These are phyloP conservation scores for Leptatherina wallacei DNA, from an alignment of 2,797 vertebrate species.

Conservation along the genomic window DNA sequence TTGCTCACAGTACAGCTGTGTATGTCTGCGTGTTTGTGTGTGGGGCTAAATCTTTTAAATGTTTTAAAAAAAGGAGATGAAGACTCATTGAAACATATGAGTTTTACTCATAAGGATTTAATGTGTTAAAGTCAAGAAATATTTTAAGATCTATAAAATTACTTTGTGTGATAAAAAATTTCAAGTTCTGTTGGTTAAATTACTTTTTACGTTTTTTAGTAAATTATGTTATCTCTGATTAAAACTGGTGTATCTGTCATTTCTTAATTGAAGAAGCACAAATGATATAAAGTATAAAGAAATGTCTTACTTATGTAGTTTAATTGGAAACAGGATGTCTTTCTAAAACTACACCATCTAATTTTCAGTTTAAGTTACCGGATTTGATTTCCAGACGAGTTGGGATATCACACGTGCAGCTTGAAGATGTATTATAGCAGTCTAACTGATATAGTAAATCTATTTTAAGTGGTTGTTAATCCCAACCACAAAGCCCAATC, in stretches of 20 bases:
- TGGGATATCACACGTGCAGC: neutral
- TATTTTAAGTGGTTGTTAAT: neutral
- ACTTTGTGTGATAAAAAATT: neutral
- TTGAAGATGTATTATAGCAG: neutral
- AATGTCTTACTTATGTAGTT: neutral
- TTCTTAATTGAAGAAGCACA: too few relatives aligned
- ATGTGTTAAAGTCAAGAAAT: neutral
- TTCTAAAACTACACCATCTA: neutral
- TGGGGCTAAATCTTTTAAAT: conserved; percentile 17
- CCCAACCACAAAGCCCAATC: neutral
- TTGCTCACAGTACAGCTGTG: conserved; percentile 72
- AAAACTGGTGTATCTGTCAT: neutral
- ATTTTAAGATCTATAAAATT: neutral
- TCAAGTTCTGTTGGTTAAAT: neutral
- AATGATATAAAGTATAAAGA: too few relatives aligned
- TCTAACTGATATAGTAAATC: neutral
- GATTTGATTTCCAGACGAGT: neutral
- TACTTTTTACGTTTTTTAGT: too few relatives aligned
- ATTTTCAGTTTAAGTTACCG: neutral
- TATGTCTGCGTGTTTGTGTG: conserved; percentile 41
- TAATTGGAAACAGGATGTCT: neutral
- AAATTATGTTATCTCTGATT: too few relatives aligned
- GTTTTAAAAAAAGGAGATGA: conserved; percentile 6
- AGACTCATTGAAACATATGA: neutral
- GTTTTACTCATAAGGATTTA: neutral